Evolutionary conservation across 2,113 vertebrate genomes (phyloP).

Genomic region (Balaeniceps rex): DNA sequence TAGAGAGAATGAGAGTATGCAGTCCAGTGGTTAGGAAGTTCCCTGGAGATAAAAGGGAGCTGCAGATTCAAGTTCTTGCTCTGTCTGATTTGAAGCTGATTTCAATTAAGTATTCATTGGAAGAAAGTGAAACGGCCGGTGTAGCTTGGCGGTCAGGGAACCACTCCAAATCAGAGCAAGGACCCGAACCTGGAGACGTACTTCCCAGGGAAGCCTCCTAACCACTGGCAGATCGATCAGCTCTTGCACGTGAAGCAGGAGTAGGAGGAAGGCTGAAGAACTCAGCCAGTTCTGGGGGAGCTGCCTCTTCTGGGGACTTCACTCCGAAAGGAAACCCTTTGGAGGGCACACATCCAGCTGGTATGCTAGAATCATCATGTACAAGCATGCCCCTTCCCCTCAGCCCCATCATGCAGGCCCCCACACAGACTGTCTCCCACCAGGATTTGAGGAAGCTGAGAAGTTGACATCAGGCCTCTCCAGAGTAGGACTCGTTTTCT

Average conservation of each 20-base stretch:
- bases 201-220: not conserved
- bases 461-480: not conserved
- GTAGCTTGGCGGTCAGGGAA: not conserved
- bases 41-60: constrained; percentile 34
- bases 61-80: constrained; percentile 17
- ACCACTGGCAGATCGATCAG: not conserved
- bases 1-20: constrained; percentile 21
- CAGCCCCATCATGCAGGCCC: not conserved
- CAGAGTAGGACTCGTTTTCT: not conserved
- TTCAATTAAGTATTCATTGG: constrained; percentile 29
- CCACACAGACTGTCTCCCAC: not conserved
- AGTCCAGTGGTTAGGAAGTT: constrained; percentile 26
- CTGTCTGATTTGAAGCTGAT: not conserved
- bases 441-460: not conserved
- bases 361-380: not conserved
- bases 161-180: not conserved
- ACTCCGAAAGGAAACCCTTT: not conserved
- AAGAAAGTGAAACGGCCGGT: not conserved
- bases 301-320: not conserved
- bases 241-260: not conserved
- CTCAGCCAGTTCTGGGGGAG: not conserved
- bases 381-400: not conserved
- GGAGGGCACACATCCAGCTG: not conserved
- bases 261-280: not conserved
- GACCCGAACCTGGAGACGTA: not conserved